Evolutionary conservation across 2,113 vertebrate species (phyloP).

Genomic region (Bathybates hornii): DNA sequence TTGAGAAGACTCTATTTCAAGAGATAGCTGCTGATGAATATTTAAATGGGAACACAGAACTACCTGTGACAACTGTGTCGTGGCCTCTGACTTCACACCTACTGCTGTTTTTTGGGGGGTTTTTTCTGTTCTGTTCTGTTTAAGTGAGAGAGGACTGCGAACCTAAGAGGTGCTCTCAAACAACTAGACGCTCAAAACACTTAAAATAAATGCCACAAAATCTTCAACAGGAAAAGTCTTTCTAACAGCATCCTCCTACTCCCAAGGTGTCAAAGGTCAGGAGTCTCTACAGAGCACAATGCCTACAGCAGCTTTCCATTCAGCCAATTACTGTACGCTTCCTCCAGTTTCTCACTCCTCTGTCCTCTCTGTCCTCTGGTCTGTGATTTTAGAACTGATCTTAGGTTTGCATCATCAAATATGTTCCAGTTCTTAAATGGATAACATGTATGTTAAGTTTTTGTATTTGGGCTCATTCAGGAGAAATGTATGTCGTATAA

Average conservation of each 20-base stretch:
- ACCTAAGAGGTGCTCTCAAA: neutral
- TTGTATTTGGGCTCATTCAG: neutral
- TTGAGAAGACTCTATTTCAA: conserved; percentile 33
- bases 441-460: neutral
- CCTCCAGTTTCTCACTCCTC: neutral
- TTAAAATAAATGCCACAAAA: neutral
- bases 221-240: neutral
- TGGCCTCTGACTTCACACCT: conserved; percentile 13
- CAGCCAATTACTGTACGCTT: neutral
- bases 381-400: neutral
- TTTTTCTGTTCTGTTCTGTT: neutral
- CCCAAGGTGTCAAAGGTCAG: neutral
- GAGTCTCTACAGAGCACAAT: neutral
- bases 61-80: neutral
- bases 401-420: neutral
- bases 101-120: neutral
- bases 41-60: conserved; percentile 17
- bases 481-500: neutral
- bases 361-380: neutral
- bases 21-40: conserved; percentile 38
- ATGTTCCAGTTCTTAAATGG: neutral
- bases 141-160: neutral
- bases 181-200: neutral
- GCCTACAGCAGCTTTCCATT: neutral
- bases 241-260: neutral